A percentile compares a stretch with the other conserved stretches of the same genome.
phyloP scores from a whole-genome alignment of 2,113 vertebrate genomes.

The Mormyrus lacerda region DNA sequence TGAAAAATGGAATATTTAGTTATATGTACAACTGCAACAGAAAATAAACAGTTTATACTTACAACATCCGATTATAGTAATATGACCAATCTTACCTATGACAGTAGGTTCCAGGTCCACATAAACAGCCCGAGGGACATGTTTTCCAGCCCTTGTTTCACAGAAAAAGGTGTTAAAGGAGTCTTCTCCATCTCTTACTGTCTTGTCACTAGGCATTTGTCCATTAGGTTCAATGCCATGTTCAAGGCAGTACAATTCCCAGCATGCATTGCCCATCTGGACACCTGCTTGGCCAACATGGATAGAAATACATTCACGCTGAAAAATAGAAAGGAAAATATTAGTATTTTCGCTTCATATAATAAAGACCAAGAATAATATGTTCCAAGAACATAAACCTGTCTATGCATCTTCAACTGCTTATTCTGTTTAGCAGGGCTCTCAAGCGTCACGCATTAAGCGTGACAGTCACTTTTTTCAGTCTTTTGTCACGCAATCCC shows the following conservation, averaged over 20 bases:
- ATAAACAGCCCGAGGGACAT: conserved; percentile 40
- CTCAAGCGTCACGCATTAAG: too few species aligned
- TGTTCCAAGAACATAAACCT: not conserved
- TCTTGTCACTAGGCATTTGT: conserved; percentile 44
- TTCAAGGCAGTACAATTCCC: conserved; percentile 84
- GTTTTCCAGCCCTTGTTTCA: conserved; percentile 41
- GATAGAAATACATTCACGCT: conserved; percentile 75
- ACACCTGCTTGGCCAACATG: conserved; percentile 74
- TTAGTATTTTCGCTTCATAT: not conserved
- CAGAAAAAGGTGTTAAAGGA: conserved; percentile 47
- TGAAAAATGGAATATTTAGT: not conserved
- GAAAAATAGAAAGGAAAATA: conserved; percentile 5
- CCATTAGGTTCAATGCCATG: conserved; percentile 68
- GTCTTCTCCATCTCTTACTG: conserved; percentile 38
- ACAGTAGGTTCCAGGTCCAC: conserved; percentile 43
- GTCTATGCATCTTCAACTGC: not conserved
- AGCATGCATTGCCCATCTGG: conserved; percentile 81
- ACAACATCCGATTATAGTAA: not conserved
- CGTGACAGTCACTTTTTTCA: too few species aligned
- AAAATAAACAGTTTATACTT: not conserved
- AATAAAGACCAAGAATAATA: not conserved
- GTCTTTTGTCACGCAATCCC: too few species aligned
- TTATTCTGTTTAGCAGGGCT: conserved; percentile 21
- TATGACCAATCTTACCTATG: conserved; percentile 37
- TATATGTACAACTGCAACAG: not conserved